Evolutionary conservation across 2,797 vertebrate species (phyloP).

Genomic region (Capromys pilorides): DNA sequence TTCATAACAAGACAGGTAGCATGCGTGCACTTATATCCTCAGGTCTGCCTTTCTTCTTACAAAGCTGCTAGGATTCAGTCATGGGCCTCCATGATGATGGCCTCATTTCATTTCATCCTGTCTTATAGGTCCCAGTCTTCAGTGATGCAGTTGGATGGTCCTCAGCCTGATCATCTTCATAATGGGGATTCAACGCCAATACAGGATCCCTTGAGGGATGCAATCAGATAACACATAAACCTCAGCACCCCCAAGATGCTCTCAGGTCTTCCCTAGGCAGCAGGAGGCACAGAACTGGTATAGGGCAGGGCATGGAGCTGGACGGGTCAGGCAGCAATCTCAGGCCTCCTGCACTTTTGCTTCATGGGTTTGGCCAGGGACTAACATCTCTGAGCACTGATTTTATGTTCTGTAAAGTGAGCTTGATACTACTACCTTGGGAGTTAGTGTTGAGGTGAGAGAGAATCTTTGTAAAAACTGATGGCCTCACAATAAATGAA

Average conservation of each 20-base stretch:
- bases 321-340: background rate
- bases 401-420: background rate
- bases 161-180: background rate
- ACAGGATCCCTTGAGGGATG: background rate
- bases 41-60: background rate
- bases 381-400: background rate
- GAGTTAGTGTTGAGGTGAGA: background rate
- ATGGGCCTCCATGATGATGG: background rate
- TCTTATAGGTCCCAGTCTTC: background rate
- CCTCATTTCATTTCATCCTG: background rate
- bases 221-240: background rate
- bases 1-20: background rate
- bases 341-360: background rate
- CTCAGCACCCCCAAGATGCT: rapidly evolving
- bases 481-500: background rate
- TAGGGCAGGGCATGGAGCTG: background rate
- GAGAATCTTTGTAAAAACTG: background rate
- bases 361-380: background rate
- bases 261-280: background rate
- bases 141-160: background rate
- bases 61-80: background rate
- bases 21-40: background rate
- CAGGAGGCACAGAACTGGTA: background rate
- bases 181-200: background rate
- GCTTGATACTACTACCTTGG: rapidly evolving